Evolutionary conservation across 2,888 invertebrate genomes (phyloP), one percentile per base, ranked within the genome.

Genomic region (Ochropleura plecta): DNA sequence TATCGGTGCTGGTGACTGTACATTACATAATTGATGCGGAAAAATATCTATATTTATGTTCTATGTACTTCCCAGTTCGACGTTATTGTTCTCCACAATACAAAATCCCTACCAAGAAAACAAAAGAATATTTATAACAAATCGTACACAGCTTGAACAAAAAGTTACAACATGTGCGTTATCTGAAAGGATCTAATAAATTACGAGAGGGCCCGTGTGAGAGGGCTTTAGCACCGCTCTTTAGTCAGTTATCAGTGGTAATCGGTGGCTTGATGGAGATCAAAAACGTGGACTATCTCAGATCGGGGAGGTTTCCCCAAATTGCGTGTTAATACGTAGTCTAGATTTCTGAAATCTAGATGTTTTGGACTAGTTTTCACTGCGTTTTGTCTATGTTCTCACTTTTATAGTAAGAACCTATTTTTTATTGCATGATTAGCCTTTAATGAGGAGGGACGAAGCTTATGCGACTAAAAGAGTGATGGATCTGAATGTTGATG

Each of bases 261-360:
- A 81, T 75, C 84, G 71, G 66, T 77, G 77, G 81, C 81, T 79
- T 73, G 71, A 70, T 79, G 68, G 59, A 80, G 81, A 80, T 77
- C 63, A 46, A 66, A 60, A 76, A 79, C 92, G 92, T 92, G 92
- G 55, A 69, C 78, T 91, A 92, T 92, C 92, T 88, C 10, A 0
- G 62, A 89, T 85, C 81, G 55, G 65, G 65, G 74, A 78, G 84
- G 70, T 81, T 78, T 69, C 81, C 85, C 88, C 78, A 90, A 92
- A 90, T 90, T 87, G 88, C 88, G 90, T 90, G 85, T 87, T 89
- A 89, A 86, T 88, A 85, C 74, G 70, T 49, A 42, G 65, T 88
- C 79, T 83, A 72, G 44, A 65, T 62, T 81, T 70, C 73, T 69
- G 49, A 53, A 62, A 74, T 57, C 18, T 59, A 51, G 53, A 71